Evolutionary conservation across 2,888 invertebrate species (phyloP).

Genomic region (Leucania comma): DNA sequence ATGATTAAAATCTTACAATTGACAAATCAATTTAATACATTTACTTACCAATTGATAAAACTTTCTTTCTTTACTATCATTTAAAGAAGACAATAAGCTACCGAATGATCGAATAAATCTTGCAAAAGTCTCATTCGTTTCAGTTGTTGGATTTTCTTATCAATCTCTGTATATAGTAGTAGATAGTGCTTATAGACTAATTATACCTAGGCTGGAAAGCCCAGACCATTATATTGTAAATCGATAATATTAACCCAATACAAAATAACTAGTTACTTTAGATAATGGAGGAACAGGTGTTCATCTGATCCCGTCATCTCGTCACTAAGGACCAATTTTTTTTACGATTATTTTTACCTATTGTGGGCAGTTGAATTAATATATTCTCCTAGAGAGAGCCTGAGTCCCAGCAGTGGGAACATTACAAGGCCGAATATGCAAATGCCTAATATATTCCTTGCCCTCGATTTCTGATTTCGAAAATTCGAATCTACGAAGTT

Average conservation of each 20-base stretch:
- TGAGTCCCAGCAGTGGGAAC: no score
- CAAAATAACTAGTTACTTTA: not conserved
- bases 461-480: no score
- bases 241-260: not conserved
- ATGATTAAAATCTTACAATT: not conserved
- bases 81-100: not conserved
- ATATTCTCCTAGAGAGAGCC: no score
- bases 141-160: conserved; percentile 6
- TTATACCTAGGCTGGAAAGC: conserved; percentile 4
- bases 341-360: not conserved
- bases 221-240: conserved; percentile 20
- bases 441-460: no score
- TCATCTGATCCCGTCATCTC: not conserved
- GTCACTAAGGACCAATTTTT: not conserved
- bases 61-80: not conserved
- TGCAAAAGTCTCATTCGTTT: not conserved
- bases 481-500: no score
- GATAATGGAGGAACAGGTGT: conserved; percentile 17
- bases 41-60: not conserved
- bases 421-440: no score
- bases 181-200: not conserved
- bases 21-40: not conserved
- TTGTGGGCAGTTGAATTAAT: no score
- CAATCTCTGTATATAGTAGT: not conserved
- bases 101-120: not conserved